Evolutionary conservation across 2,888 invertebrate genomes (phyloP).

Genomic region (Augiades crinisus): DNA sequence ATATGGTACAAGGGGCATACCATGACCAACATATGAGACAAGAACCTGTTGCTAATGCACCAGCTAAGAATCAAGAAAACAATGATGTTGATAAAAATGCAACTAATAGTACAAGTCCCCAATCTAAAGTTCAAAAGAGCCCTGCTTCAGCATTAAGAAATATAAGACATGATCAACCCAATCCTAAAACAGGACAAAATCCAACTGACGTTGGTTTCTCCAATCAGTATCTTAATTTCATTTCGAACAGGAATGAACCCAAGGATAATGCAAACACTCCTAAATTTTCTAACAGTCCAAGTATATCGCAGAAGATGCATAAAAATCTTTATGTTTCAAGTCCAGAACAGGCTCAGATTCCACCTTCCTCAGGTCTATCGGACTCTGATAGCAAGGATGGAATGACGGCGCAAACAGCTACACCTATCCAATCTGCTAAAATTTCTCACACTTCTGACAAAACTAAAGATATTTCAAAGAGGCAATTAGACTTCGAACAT

Average conservation of each 20-base stretch:
- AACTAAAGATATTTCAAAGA: constrained; percentile 72
- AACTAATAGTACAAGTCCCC: constrained; percentile 44
- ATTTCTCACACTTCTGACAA: constrained; percentile 61
- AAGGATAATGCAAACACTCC: constrained; percentile 79
- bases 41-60: constrained; percentile 40
- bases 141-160: constrained; percentile 66
- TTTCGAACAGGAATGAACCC: constrained; percentile 75
- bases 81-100: constrained; percentile 45
- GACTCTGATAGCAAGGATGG: constrained; percentile 76
- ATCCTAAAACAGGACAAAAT: constrained; percentile 60
- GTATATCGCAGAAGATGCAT: constrained; percentile 76
- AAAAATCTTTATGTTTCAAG: constrained; percentile 77
- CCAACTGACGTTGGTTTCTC: constrained; percentile 74
- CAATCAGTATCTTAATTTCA: constrained; percentile 73
- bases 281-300: constrained; percentile 76
- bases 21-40: constrained; percentile 49
- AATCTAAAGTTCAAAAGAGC: constrained; percentile 54
- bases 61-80: constrained; percentile 43
- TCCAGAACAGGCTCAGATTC: constrained; percentile 76
- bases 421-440: constrained; percentile 72
- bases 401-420: constrained; percentile 66
- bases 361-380: constrained; percentile 74
- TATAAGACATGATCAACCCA: constrained; percentile 71
- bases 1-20: constrained; percentile 42
- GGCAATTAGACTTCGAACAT: constrained; percentile 75